Evolutionary conservation across 2,797 vertebrate species (phyloP).

Genomic region (Ctenopoma multispine): DNA sequence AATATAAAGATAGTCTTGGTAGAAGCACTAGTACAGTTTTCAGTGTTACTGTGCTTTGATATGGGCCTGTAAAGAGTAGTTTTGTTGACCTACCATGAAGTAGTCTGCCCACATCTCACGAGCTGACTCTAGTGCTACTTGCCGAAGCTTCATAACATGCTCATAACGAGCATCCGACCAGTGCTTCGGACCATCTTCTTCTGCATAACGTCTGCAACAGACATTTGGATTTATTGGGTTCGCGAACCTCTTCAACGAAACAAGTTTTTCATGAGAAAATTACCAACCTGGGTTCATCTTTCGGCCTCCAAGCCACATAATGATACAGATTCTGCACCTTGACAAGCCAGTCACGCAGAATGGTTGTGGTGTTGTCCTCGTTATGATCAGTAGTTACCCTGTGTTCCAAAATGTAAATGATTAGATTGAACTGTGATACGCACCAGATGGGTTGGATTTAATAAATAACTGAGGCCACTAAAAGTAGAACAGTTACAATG

Average conservation of each 20-base stretch:
- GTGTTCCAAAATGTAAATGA: slow-evolving; percentile 35
- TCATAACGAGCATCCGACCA: slow-evolving; percentile 91
- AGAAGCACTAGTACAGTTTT: background rate
- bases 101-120: slow-evolving; percentile 95
- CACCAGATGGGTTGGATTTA: background rate
- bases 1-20: background rate
- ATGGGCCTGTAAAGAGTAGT: slow-evolving; percentile 12
- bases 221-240: slow-evolving; percentile 9
- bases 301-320: slow-evolving; percentile 92
- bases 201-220: slow-evolving; percentile 81
- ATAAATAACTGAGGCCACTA: slow-evolving; percentile 1
- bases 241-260: background rate
- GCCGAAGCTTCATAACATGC: slow-evolving; percentile 93
- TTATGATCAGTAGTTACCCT: slow-evolving; percentile 96
- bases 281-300: slow-evolving; percentile 88
- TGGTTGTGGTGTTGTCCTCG: slow-evolving; percentile 89
- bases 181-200: slow-evolving; percentile 91
- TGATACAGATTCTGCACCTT: slow-evolving; percentile 91
- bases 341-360: slow-evolving; percentile 91
- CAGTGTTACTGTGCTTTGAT: slow-evolving; percentile 8
- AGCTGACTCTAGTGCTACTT: slow-evolving; percentile 90
- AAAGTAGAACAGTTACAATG: background rate
- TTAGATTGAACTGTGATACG: slow-evolving; percentile 4
- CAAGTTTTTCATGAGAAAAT: background rate
- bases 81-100: slow-evolving; percentile 86